Base-by-base conservation (phyloP, 2,888 invertebrate genomes). In the Acleris holmiana region DNA sequence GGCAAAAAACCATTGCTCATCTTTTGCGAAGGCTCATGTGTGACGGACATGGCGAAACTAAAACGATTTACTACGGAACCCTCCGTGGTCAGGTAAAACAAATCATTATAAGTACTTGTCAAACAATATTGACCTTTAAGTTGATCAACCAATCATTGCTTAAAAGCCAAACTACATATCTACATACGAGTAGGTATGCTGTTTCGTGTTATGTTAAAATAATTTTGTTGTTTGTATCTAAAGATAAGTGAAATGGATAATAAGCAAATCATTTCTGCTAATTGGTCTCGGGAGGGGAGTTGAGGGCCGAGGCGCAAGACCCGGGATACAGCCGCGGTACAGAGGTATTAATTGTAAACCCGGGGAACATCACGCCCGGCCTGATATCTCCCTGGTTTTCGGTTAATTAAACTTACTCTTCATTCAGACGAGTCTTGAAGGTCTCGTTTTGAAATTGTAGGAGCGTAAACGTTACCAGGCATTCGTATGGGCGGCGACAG, bases 351-450 rank as follows among this genome's bases (percentile, higher is more conserved):
- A 63, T 57, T 63, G 40, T 57, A 63, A 63, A 53, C 53, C 53
- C 58, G 47, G 19, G 47, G 47, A 58, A 48, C 58, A 58, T 53
- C 53, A 49, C 47, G 18, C 40, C 58, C 53, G 10, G 10, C 17
- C 41, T 53, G 47, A 53, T 58, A 63, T 57, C 40, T 63, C 40
- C 57, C 51, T 57, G 35, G 51, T 58, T 64, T 64, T 64, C 58
- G 29, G 53, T 64, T 59, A 59, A 58, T 58, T 64, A 64, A 54
- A 53, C 53, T 54, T 58, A 48, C 51, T 63, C 64, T 64, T 59
- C 53, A 54, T 53, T 58, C 48, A 49, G 40, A 64, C 64, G 54
- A 54, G 48, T 48, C 58, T 51, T 41, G 25, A 35, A 15, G 15
- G 58, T 47, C 53, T 58, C 53, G 58, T 64, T 58, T 51, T 48